Evolutionary conservation across 2,113 vertebrate species (phyloP).

Genomic region (Leptobrachium leishanense): DNA sequence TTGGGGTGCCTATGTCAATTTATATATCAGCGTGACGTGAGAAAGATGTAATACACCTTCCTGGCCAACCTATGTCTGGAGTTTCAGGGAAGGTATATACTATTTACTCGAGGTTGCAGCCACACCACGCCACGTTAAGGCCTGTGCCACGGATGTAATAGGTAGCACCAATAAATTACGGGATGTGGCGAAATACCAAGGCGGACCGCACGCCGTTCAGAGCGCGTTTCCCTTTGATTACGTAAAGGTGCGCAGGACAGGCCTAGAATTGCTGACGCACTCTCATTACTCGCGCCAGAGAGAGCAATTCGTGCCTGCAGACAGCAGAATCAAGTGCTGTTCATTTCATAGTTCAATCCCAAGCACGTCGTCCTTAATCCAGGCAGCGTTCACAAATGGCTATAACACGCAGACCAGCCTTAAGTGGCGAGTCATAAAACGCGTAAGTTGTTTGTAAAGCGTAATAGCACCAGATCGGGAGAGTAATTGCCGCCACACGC

Average conservation of each 20-base stretch:
- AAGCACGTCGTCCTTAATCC: conserved; percentile 22
- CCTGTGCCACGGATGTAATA: too few relatives aligned
- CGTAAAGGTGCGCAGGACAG: neutral
- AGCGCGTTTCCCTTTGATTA: neutral
- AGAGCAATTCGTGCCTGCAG: conserved; percentile 1
- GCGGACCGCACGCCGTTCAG: too few relatives aligned
- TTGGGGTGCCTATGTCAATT: too few relatives aligned
- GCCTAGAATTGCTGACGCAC: conserved; percentile 21
- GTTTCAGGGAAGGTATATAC: too few relatives aligned
- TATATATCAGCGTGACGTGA: too few relatives aligned
- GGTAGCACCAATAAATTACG: too few relatives aligned
- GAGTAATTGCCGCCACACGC: conserved; percentile 13
- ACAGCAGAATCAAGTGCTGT: conserved; percentile 35
- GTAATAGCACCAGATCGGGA: conserved; percentile 16
- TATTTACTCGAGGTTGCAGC: too few relatives aligned
- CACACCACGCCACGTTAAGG: too few relatives aligned
- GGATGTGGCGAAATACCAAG: too few relatives aligned
- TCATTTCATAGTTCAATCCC: conserved; percentile 31
- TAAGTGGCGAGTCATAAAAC: conserved; percentile 18
- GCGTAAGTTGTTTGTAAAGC: conserved; percentile 22
- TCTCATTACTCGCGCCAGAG: conserved; percentile 28
- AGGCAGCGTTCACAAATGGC: neutral
- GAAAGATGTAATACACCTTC: too few relatives aligned
- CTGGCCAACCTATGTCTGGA: too few relatives aligned
- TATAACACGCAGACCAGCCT: neutral